A percentile compares a stretch with the other conserved stretches of the same genome.
phyloP scores from a whole-genome alignment of 2,113 vertebrate genomes.

The Periophthalmus modestus region DNA sequence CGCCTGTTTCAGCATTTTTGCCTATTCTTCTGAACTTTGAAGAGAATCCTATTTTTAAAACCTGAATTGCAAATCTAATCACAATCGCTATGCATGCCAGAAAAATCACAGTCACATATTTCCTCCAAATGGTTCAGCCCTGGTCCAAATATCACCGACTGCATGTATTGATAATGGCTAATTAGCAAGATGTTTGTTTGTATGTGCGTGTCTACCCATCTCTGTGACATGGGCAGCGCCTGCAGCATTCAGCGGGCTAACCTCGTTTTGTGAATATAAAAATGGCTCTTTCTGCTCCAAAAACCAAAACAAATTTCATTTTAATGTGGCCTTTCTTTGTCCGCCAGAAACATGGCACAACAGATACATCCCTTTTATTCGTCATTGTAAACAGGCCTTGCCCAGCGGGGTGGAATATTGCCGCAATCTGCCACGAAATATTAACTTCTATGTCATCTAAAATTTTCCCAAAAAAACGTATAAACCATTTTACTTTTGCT shows the following conservation, averaged over 20 bases:
- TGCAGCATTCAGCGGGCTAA: slow-evolving; percentile 14
- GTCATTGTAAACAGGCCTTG: background rate
- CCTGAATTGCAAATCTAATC: no score
- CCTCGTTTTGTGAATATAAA: slow-evolving; percentile 1
- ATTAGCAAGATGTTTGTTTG: no score
- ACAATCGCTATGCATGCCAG: no score
- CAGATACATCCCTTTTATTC: background rate
- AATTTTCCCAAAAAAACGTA: background rate
- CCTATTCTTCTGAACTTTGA: no score
- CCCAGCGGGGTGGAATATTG: background rate
- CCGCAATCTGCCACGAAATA: background rate
- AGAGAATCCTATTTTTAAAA: no score
- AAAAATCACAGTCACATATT: no score
- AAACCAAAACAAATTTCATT: background rate
- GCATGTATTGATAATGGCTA: no score
- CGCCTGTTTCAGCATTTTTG: no score
- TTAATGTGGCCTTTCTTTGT: background rate
- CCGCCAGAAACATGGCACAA: background rate
- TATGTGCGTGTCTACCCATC: background rate
- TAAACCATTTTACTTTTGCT: background rate
- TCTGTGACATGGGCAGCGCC: slow-evolving; percentile 19
- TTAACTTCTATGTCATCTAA: background rate
- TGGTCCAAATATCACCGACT: no score
- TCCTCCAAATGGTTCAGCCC: no score
- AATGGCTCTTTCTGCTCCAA: no score